Conservation (phyloP, 1,140 invertebrate species). For the Hormaphis cornu region DNA sequence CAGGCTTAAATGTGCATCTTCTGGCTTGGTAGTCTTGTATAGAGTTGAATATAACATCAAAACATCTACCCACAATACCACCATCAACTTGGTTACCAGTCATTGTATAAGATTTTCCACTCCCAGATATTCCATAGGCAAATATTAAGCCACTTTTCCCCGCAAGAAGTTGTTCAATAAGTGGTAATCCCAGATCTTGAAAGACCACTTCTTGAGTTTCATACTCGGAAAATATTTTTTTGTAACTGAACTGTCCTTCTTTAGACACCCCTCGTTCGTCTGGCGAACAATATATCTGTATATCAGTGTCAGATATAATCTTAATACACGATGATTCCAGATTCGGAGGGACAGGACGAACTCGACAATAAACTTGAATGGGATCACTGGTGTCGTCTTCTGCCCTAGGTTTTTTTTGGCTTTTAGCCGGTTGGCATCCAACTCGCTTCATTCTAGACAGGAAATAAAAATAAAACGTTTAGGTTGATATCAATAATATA, state of each 20-base stretch:
- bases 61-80: constrained; percentile 62
- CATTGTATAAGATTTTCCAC: constrained; percentile 95
- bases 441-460: constrained; percentile 7
- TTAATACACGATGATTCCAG: constrained; percentile 52
- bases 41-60: constrained; percentile 88
- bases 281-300: constrained; percentile 51
- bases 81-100: constrained; percentile 53
- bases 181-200: constrained; percentile 54
- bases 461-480: too few species aligned
- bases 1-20: constrained; percentile 83
- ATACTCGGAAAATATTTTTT: constrained; percentile 72
- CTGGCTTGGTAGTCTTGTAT: constrained; percentile 66
- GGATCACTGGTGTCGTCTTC: constrained; percentile 33
- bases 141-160: constrained; percentile 85
- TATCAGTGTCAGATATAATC: constrained; percentile 57
- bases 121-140: constrained; percentile 93
- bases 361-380: constrained; percentile 38
- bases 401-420: constrained; percentile 5
- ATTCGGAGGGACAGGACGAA: constrained; percentile 34
- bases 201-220: constrained; percentile 66
- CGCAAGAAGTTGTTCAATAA: constrained; percentile 69
- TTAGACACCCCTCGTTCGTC: constrained; percentile 55
- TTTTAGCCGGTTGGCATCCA: not conserved
- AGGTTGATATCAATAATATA: too few species aligned
- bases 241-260: constrained; percentile 68